phyloP scores from a whole-genome alignment of 2,888 invertebrate genomes.

The Hirudinaria manillensis region DNA sequence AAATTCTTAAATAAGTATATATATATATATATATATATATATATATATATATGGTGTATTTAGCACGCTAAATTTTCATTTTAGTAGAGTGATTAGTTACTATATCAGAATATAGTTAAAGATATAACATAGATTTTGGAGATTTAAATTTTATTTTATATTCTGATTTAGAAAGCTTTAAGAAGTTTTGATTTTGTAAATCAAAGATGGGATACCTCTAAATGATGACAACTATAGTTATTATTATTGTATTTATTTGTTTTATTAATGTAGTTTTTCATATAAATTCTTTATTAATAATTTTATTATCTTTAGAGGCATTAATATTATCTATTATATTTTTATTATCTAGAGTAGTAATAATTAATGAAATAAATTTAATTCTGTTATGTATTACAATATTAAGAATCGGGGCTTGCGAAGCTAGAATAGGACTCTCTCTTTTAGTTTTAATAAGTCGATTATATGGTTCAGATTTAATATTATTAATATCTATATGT shows the following conservation, averaged over 20 bases:
- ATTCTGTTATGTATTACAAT: constrained; percentile 38
- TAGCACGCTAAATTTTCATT: constrained; percentile 39
- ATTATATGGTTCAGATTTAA: constrained; percentile 64
- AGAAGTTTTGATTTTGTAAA: constrained; percentile 42
- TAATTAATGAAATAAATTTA: constrained; percentile 1
- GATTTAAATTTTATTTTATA: constrained; percentile 32
- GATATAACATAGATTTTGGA: constrained; percentile 40
- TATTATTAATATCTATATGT: constrained; percentile 60
- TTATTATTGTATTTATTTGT: constrained; percentile 19
- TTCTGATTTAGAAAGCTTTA: constrained; percentile 33
- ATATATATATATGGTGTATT: too few species aligned
- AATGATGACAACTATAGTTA: constrained; percentile 31
- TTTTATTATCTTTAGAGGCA: constrained; percentile 39
- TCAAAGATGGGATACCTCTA: constrained; percentile 37
- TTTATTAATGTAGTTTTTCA: constrained; percentile 33
- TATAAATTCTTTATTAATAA: constrained; percentile 39
- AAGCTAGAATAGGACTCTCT: constrained; percentile 63
- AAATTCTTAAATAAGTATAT: constrained; percentile 28
- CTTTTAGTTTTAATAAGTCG: constrained; percentile 64
- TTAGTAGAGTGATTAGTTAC: constrained; percentile 26
- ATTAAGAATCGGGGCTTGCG: constrained; percentile 58
- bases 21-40: too few species aligned
- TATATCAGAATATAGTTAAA: constrained; percentile 40
- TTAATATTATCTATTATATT: constrained; percentile 35
- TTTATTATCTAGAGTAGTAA: constrained; percentile 27